Percentiles rank a stretch among this genome's conserved stretches.
Evolutionary conservation across 2,888 invertebrate genomes (phyloP).

Genomic region (Dendrolimus pini): DNA sequence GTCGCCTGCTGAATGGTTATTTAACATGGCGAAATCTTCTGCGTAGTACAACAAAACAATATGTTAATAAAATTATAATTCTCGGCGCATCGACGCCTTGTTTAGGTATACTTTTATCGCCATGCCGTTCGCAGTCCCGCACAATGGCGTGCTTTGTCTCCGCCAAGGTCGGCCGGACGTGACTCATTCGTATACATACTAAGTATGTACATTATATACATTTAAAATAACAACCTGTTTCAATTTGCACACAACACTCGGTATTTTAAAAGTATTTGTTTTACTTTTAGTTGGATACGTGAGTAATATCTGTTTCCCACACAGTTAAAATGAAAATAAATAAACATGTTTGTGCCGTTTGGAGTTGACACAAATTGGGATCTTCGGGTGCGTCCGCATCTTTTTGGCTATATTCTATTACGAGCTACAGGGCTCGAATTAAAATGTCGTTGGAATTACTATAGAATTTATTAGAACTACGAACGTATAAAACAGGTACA

Average conservation of each 20-base stretch:
- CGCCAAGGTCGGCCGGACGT: constrained; percentile 40
- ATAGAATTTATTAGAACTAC: no score
- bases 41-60: constrained; percentile 10
- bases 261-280: background rate
- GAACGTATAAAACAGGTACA: no score
- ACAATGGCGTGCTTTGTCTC: constrained; percentile 61
- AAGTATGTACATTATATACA: constrained; percentile 9
- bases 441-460: no score
- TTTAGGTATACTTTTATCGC: constrained; percentile 59
- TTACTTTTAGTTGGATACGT: no score
- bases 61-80: constrained; percentile 36
- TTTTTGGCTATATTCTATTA: no score
- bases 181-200: constrained; percentile 24
- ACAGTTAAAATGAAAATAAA: no score
- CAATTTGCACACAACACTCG: constrained; percentile 13
- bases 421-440: no score
- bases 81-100: constrained; percentile 37
- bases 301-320: no score
- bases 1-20: no score
- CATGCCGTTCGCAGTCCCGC: constrained; percentile 44
- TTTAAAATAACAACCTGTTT: constrained; percentile 12
- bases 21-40: constrained; percentile 2
- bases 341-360: no score
- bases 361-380: no score
- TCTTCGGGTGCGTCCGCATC: no score